A percentile compares a stretch with the other conserved stretches of the same genome.
Evolutionary conservation across 1,140 invertebrate species (phyloP).

Genomic region (Cheumatopsyche charites): DNA sequence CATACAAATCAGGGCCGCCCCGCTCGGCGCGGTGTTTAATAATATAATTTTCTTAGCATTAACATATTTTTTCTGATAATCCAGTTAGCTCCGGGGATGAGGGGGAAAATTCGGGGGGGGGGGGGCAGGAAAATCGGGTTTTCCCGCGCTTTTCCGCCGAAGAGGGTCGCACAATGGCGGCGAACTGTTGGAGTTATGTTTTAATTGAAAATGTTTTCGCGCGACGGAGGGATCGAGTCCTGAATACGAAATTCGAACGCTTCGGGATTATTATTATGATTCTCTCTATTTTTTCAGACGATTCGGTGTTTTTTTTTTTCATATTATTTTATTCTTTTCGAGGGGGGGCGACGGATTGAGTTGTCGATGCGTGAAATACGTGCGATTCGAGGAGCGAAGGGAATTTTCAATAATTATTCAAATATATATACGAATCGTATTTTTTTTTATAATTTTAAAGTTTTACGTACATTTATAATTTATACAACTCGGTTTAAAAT

Average conservation of each 20-base stretch:
- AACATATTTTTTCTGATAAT: constrained; percentile 41
- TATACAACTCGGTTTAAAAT: too few species aligned
- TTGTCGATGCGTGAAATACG: too few species aligned
- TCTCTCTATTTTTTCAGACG: too few species aligned
- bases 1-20: constrained; percentile 34
- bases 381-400: too few species aligned
- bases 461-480: too few species aligned
- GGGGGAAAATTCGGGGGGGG: background rate
- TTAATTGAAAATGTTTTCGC: constrained; percentile 41
- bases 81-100: constrained; percentile 17
- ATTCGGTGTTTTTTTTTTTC: too few species aligned
- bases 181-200: constrained; percentile 31
- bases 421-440: too few species aligned
- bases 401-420: too few species aligned
- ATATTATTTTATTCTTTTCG: too few species aligned
- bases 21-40: constrained; percentile 29
- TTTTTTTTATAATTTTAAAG: too few species aligned
- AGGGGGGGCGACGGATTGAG: too few species aligned
- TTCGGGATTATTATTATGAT: constrained; percentile 15
- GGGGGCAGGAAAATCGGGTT: background rate
- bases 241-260: constrained; percentile 28
- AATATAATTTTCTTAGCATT: constrained; percentile 40
- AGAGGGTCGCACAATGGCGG: constrained; percentile 1
- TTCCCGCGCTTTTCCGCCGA: too few species aligned
- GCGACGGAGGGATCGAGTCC: constrained; percentile 13